Evolutionary conservation across 2,888 invertebrate genomes (phyloP).

Genomic region (Acanthopleura granulata): DNA sequence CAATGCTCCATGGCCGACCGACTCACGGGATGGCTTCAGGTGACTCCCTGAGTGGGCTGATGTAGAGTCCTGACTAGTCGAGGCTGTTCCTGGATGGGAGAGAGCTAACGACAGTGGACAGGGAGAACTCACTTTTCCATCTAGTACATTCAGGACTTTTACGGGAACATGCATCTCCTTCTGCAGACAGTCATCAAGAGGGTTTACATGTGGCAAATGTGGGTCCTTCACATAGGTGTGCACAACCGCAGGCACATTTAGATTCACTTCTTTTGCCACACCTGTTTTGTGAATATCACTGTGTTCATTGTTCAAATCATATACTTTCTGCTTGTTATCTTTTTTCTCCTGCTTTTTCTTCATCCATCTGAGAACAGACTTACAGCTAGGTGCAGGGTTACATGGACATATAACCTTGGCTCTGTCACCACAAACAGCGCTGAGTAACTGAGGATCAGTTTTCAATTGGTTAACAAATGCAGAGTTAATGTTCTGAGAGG

Average conservation of each 20-base stretch:
- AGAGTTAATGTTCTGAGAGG: conserved; percentile 35
- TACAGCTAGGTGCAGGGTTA: conserved; percentile 41
- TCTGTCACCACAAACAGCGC: conserved; percentile 45
- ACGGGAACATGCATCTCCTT: not conserved
- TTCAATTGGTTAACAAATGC: conserved; percentile 40
- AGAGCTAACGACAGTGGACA: not conserved
- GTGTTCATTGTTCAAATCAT: not conserved
- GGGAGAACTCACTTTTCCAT: not conserved
- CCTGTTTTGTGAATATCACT: conserved; percentile 2
- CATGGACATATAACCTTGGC: conserved; percentile 52
- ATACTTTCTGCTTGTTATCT: not conserved
- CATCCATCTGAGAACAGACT: conserved; percentile 40
- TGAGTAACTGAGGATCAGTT: conserved; percentile 45
- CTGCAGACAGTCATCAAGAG: not conserved
- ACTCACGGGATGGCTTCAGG: not conserved
- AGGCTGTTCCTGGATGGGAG: conserved; percentile 15
- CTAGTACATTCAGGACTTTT: not conserved
- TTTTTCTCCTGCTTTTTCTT: conserved; percentile 27
- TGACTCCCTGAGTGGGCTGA: not conserved
- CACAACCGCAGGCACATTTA: not conserved
- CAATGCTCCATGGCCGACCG: not conserved
- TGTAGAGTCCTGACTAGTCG: conserved; percentile 21
- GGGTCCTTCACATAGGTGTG: not conserved
- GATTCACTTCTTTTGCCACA: not conserved
- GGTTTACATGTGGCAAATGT: no score